phyloP scores from a whole-genome alignment of 2,888 invertebrate species.

The Synanthedon formicaeformis region DNA sequence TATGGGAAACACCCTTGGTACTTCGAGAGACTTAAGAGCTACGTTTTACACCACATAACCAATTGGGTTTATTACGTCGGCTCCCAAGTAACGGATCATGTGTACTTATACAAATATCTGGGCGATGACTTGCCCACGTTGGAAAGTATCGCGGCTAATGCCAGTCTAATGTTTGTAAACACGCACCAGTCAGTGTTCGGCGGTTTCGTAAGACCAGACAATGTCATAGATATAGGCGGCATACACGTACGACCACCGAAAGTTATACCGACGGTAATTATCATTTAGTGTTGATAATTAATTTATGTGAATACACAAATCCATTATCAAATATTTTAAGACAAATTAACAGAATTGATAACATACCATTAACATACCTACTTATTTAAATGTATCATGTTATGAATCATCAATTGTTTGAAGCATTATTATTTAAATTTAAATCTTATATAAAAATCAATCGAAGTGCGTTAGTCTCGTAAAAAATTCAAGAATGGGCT shows the following conservation, averaged over 20 bases:
- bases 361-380: too few relatives aligned
- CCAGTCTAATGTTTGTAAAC: slow-evolving; percentile 73
- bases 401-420: too few relatives aligned
- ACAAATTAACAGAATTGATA: too few relatives aligned
- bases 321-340: too few relatives aligned
- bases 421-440: too few relatives aligned
- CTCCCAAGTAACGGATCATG: slow-evolving; percentile 56
- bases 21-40: slow-evolving; percentile 53
- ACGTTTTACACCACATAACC: slow-evolving; percentile 45
- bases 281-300: too few relatives aligned
- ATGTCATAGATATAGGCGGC: slow-evolving; percentile 76
- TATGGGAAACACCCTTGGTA: slow-evolving; percentile 60
- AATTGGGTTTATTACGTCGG: slow-evolving; percentile 61
- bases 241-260: slow-evolving; percentile 66
- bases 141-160: slow-evolving; percentile 65
- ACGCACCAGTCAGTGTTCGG: slow-evolving; percentile 75
- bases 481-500: too few relatives aligned
- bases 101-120: slow-evolving; percentile 56
- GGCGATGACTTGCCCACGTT: slow-evolving; percentile 68
- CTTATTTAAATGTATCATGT: too few relatives aligned
- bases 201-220: slow-evolving; percentile 68
- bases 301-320: too few relatives aligned
- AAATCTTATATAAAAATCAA: too few relatives aligned
- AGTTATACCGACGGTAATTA: slow-evolving; percentile 61
- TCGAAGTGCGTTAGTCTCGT: too few relatives aligned